Percentiles rank a stretch among this genome's conserved stretches.
Conservation (phyloP, 1,140 invertebrate genomes). For the Arion vulgaris region DNA sequence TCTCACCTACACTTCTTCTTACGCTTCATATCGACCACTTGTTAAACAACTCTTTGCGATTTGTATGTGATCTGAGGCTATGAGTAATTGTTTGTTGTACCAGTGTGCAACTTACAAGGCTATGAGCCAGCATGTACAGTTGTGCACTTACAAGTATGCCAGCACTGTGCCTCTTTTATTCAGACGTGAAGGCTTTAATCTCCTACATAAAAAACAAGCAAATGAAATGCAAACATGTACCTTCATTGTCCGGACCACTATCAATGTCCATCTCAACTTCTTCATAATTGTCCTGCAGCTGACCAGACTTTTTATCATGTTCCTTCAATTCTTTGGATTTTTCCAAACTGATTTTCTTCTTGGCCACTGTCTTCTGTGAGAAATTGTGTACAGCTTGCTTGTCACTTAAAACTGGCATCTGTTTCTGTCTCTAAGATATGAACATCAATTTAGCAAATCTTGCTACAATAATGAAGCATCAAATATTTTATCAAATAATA, state of each 20-base stretch:
- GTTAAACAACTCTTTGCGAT: too few species aligned
- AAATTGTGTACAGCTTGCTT: background rate
- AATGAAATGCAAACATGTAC: slow-evolving; percentile 32
- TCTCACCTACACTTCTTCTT: too few species aligned
- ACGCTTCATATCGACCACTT: too few species aligned
- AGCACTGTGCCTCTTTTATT: too few species aligned
- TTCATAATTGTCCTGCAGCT: slow-evolving; percentile 66
- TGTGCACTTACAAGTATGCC: too few species aligned
- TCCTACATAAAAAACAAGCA: too few species aligned
- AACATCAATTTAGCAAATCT: background rate
- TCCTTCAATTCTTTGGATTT: background rate
- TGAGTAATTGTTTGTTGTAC: too few species aligned
- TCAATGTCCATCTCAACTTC: slow-evolving; percentile 70
- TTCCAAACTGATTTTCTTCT: background rate
- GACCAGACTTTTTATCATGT: slow-evolving; percentile 3
- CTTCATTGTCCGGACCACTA: slow-evolving; percentile 57
- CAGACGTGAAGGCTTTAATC: too few species aligned
- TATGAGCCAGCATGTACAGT: too few species aligned
- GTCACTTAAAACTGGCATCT: slow-evolving; percentile 16
- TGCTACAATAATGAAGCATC: background rate
- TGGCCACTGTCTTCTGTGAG: background rate
- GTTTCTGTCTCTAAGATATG: slow-evolving; percentile 4
- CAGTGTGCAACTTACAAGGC: too few species aligned
- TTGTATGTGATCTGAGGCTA: too few species aligned
- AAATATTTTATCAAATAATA: background rate